Base-by-base conservation (phyloP, 2,113 vertebrate genomes). In the rat (Rattus norvegicus) region DNA sequence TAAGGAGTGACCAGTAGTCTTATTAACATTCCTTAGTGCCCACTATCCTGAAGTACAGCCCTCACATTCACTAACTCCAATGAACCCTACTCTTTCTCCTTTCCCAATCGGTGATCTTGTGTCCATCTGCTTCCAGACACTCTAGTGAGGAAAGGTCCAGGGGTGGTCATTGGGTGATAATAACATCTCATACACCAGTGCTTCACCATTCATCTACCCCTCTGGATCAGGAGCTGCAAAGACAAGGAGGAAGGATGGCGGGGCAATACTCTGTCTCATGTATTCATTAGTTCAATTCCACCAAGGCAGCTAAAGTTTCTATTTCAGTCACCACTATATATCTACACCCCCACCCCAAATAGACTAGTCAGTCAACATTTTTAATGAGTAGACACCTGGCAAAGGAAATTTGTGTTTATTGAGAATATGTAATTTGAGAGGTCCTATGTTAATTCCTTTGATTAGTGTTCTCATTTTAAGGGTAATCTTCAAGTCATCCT, bases 401-500 rank as follows among this genome's bases (percentile, higher is more conserved):
- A 39, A 87, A 92, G 10, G 36, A 73, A 5, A 49, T 43, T 65
- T 36, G 26, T 19, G 69, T 90, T 93, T 92, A 70, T 56, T 90
- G 39, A 92, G 39, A 91, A 83, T 49, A 56, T 22, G 14, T 7
- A 26, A 56, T 80, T 92, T 85, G 59, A 56, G 39, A 88, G 19
- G 16, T 59, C 92, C 30, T 56, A 20, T 79, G 26, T 11, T n/a
- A 88, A 94, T 54, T 30, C 12, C 24, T 89, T 89, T 93, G 11
- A 79, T 10, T 20, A 54, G 52, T 8, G 1, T 61, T 76, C 61
- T 81, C 47, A 72, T 49, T 90, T 87, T 77, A 67, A 92, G 54
- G 81, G 73, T 59, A 67, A 89, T 59, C 75, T 22, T 95, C 19
- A 49, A 95, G 19, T 20, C 52, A 90, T 87, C 54, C 49, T 83